A percentile compares a stretch with the other conserved stretches of the same genome.
phyloP scores from a whole-genome alignment of 2,888 invertebrate genomes.

The Scaptomyza cyrtandrae region DNA sequence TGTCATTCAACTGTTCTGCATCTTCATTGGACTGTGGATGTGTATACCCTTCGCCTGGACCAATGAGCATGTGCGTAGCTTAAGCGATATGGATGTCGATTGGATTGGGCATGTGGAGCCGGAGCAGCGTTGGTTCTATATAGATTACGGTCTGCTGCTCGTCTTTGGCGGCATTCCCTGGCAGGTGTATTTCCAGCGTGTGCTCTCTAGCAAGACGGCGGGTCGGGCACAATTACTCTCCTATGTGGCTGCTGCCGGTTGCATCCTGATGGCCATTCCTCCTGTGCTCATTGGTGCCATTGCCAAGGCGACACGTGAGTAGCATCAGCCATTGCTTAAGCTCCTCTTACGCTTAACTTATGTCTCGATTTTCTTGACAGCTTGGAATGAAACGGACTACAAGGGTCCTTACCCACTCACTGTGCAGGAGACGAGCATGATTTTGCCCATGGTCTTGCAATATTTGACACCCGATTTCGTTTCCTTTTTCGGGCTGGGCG shows the following conservation, averaged over 20 bases:
- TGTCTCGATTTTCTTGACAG: constrained; percentile 85
- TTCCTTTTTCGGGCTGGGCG: constrained; percentile 98
- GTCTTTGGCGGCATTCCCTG: constrained; percentile 98
- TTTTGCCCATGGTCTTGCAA: constrained; percentile 98
- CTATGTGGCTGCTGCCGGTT: constrained; percentile 97
- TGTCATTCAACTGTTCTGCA: constrained; percentile 98
- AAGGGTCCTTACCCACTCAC: constrained; percentile 90
- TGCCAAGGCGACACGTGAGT: constrained; percentile 95
- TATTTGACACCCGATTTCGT: constrained; percentile 98
- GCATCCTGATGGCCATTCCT: constrained; percentile 98
- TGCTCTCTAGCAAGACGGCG: constrained; percentile 97
- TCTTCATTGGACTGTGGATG: constrained; percentile 99
- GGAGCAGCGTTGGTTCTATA: constrained; percentile 91
- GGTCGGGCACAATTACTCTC: constrained; percentile 96
- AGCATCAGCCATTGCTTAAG: not conserved
- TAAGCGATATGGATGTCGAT: constrained; percentile 92
- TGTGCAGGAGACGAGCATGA: constrained; percentile 94
- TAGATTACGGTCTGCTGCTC: constrained; percentile 94
- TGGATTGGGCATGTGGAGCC: constrained; percentile 94
- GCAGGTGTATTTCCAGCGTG: constrained; percentile 99
- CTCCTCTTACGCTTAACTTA: not conserved
- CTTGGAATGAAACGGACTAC: constrained; percentile 97
- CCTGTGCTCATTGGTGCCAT: constrained; percentile 98
- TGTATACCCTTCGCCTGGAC: constrained; percentile 98
- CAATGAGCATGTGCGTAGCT: constrained; percentile 92